Base-by-base conservation (phyloP, 2,797 vertebrate species). In the Champsocephalus gunnari region DNA sequence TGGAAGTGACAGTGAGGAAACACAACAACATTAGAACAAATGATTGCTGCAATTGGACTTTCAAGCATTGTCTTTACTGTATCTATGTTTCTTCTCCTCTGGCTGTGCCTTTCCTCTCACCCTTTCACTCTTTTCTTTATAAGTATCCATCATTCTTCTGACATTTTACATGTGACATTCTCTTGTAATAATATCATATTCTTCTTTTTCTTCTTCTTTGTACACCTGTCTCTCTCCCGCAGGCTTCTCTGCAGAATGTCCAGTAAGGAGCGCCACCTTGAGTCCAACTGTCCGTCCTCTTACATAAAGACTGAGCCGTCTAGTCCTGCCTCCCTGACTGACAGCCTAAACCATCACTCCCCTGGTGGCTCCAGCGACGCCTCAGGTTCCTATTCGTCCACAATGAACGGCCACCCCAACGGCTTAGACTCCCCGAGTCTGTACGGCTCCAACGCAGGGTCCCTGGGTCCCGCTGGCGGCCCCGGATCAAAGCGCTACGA, bases 181-280 rank as follows among this genome's bases (percentile, higher is more conserved):
- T 79, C 11, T 68, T 65, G 12, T 79, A 77, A 76, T 32, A 24
- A 32, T 73, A 67, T 64, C 24, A 54, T 70, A 14, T 12, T 70
- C 45, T 77, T 28, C 38, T 28, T 28, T 24, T 21, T 59, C 38
- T 14, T 68, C 34, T 73, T 57, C 51, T 75, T 0, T 71, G 56
- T 86, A 12, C 58, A 47, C 83, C 73, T 86, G 34, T 84, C 69
- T 83, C 63, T 13, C 58, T 64, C 64, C 66, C 32, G 32, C 93
- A 99, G 98, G 98, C 98, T 99, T 96, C 97, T 99, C 96, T 99
- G 98, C 98, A 99, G 98, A 98, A 99, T 99, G 98, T 99, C 98
- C 96, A 99, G 96, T 96, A 99, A 99, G 96, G 98, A 99, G 95
- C 98, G 97, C 93, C 98, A 99, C 97, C 97, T 99, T 96, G 98